phyloP scores from a whole-genome alignment of 2,888 invertebrate genomes.

The Synergus gifuensis region DNA sequence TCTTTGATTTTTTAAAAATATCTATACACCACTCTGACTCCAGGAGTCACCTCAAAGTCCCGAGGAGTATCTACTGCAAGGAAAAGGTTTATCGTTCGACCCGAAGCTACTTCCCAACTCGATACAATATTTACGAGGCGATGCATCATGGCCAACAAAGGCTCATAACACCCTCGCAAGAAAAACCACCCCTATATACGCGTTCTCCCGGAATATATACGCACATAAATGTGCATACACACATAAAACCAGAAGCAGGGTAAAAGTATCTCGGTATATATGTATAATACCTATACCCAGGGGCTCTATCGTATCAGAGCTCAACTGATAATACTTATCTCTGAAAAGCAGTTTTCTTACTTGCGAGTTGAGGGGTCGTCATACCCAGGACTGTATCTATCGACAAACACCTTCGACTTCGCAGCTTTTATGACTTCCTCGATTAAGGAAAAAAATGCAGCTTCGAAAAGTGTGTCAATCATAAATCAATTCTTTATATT shows the following conservation, averaged over 20 bases:
- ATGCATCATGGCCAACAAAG: conserved; percentile 77
- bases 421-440: conserved; percentile 33
- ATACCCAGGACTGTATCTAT: conserved; percentile 47
- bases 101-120: conserved; percentile 67
- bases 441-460: not conserved
- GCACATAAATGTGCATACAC: conserved; percentile 44
- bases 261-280: conserved; percentile 58
- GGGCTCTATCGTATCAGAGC: conserved; percentile 74
- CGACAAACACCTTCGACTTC: conserved; percentile 46
- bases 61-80: conserved; percentile 47
- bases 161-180: conserved; percentile 71
- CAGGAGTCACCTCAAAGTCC: not conserved
- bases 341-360: conserved; percentile 73
- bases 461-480: not conserved
- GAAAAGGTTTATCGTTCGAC: conserved; percentile 64
- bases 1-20: not conserved
- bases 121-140: conserved; percentile 77
- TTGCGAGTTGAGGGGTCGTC: conserved; percentile 53
- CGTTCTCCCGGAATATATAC: conserved; percentile 41
- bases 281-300: conserved; percentile 55
- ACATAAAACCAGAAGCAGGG: conserved; percentile 54
- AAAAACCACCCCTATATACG: conserved; percentile 62
- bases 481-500: too few species aligned
- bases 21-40: conserved; percentile 1
- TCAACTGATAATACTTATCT: conserved; percentile 75